Evolutionary conservation across 2,888 invertebrate species (phyloP).

Genomic region (Mythimna ferrago): DNA sequence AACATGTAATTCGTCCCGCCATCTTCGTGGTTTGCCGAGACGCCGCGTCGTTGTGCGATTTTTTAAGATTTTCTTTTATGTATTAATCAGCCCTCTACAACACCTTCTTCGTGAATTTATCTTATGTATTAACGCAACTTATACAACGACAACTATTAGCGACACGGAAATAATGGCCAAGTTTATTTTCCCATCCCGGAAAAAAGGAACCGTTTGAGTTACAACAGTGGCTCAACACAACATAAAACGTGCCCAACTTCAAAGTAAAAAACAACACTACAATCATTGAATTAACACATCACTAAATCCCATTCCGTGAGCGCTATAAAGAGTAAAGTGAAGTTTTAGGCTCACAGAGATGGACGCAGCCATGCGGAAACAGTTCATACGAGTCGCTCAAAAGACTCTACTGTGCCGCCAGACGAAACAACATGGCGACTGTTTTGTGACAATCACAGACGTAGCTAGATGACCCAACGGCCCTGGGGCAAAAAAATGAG

Average conservation of each 20-base stretch:
- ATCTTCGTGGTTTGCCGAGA: too few species aligned
- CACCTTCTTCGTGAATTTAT: too few species aligned
- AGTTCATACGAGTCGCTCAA: constrained; percentile 28
- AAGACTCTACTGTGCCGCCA: constrained; percentile 44
- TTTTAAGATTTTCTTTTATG: too few species aligned
- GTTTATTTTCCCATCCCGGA: neutral
- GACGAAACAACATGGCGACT: constrained; percentile 42
- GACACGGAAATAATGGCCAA: too few species aligned
- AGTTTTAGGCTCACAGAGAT: constrained; percentile 34
- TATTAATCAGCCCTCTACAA: too few species aligned
- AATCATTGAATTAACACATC: neutral
- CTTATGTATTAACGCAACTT: too few species aligned
- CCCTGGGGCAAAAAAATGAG: too few species aligned
- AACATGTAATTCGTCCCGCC: too few species aligned
- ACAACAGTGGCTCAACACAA: neutral
- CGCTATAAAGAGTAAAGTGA: constrained; percentile 12
- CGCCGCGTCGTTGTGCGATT: too few species aligned
- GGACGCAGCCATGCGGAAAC: constrained; percentile 50
- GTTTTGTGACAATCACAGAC: constrained; percentile 9
- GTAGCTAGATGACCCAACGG: too few species aligned
- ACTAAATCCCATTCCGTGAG: neutral
- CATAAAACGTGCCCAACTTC: neutral
- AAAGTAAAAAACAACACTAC: neutral
- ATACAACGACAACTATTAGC: too few species aligned
- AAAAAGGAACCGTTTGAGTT: neutral